Percentiles rank a stretch among this genome's conserved stretches.
Evolutionary conservation across 2,888 invertebrate species (phyloP).

Genomic region (Odontocolon sp.): DNA sequence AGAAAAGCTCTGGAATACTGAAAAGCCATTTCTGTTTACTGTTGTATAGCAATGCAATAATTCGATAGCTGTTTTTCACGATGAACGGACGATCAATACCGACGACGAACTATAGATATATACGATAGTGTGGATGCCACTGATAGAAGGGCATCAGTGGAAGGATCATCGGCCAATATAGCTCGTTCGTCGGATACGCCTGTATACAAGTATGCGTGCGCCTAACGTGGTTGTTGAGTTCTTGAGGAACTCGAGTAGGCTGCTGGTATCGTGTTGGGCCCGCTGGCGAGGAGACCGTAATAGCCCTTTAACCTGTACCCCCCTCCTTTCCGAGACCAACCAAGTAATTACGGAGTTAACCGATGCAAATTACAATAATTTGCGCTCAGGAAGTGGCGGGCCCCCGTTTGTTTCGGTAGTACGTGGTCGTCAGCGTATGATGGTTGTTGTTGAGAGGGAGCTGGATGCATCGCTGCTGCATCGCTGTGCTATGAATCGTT

Average conservation of each 20-base stretch:
- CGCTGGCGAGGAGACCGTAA: constrained; percentile 69
- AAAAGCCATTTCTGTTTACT: too few relatives aligned
- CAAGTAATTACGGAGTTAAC: constrained; percentile 76
- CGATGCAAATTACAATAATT: constrained; percentile 77
- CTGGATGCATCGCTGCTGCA: constrained; percentile 43
- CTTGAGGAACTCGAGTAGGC: constrained; percentile 46
- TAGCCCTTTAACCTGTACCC: constrained; percentile 75
- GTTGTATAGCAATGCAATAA: too few relatives aligned
- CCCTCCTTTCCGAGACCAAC: constrained; percentile 40
- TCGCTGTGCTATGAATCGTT: constrained; percentile 35
- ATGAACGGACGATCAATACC: too few relatives aligned
- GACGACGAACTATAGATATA: not conserved
- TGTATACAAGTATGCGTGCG: constrained; percentile 21
- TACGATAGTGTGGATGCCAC: not conserved
- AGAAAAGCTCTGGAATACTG: too few relatives aligned
- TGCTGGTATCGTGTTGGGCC: constrained; percentile 33
- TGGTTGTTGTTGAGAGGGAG: constrained; percentile 25
- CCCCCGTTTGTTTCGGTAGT: constrained; percentile 62
- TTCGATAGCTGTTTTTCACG: too few relatives aligned
- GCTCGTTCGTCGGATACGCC: too few relatives aligned
- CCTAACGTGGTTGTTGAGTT: constrained; percentile 35
- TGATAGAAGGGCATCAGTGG: not conserved
- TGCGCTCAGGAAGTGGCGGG: constrained; percentile 69
- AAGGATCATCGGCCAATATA: constrained; percentile 4
- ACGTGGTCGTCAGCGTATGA: constrained; percentile 39